Evolutionary conservation across 2,888 invertebrate species (phyloP), one percentile per base, ranked within the genome.

Genomic region (Dusona sp.): DNA sequence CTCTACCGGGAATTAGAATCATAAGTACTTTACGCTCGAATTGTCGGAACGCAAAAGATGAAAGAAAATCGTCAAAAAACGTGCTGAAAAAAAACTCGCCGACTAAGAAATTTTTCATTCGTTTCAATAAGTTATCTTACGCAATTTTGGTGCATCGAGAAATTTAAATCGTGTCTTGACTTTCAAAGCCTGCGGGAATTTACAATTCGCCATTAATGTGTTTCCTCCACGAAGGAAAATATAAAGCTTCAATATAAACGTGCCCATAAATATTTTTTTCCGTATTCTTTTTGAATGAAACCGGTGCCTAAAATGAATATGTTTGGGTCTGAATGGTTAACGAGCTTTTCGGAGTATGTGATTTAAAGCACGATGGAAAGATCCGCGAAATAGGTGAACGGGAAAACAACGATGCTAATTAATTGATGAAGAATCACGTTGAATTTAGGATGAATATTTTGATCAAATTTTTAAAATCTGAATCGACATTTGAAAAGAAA

Each of bases 11-110:
- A 29, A 57, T 45, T 13, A 29, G 38, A 29, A 33, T 70, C 16
- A 57, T 79, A 79, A 79, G 79, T 79, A 79, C 79, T 45, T 57
- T 45, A 54, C 42, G 79, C 33, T 70, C 79, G 57, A 38, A 70
- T 70, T 25, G 4, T 33, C 57, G 7, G 3, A 45, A 70, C 78
- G 51, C 36, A n/a, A 75, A 54, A 42, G n/a, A n/a, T n/a, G n/a
- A n/a, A 22, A 36, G 25, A 61, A 42, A 73, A 54, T 25, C 6
- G 19, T 48, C 19, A 29, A 19, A 7, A 65, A 36, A n/a, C 19
- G 42, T 19, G 61, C 45, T 42, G 9, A 54, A 22, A 22, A 74
- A 74, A 16, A 51, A 22, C 48, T 65, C 16, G 48, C 11, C 75
- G 13, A 38, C 9, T 7, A 11, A 68, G 9, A 68, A n/a, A 48